A percentile compares a stretch with the other conserved stretches of the same genome.
These are phyloP conservation scores for Macrotrachela quadricornifera DNA, from an alignment of 1,140 invertebrate genomes.

Conservation along the genomic window DNA sequence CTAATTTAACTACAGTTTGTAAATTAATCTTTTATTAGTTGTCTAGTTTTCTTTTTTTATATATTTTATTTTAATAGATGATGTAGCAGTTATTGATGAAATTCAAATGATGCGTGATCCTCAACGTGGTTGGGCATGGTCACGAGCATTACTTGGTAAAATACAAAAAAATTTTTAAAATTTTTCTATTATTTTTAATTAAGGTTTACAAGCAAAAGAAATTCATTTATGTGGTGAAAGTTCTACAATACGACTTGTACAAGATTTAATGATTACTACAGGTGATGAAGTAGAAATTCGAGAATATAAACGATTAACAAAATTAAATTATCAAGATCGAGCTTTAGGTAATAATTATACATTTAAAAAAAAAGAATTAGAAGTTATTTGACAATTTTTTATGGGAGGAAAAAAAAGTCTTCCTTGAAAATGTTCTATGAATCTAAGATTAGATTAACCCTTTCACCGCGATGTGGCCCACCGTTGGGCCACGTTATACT, in stretches of 20 bases:
- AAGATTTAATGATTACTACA: conserved; percentile 56
- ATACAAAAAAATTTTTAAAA: too few relatives aligned
- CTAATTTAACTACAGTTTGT: conserved; percentile 31
- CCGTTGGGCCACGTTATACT: too few relatives aligned
- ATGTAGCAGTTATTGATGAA: conserved; percentile 94
- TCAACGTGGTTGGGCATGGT: conserved; percentile 90
- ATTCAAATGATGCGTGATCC: conserved; percentile 83
- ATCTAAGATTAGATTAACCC: too few relatives aligned
- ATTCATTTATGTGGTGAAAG: conserved; percentile 90
- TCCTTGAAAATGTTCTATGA: too few relatives aligned
- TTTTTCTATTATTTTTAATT: too few relatives aligned
- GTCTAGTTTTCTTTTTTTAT: too few relatives aligned
- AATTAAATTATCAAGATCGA: conserved; percentile 51
- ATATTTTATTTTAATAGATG: conserved; percentile 31
- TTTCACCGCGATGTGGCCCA: too few relatives aligned
- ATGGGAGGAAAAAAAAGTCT: too few relatives aligned
- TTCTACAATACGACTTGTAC: conserved; percentile 58
- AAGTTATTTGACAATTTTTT: too few relatives aligned
- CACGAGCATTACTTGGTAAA: conserved; percentile 55
- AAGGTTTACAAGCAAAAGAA: conserved; percentile 49
- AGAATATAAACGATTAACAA: conserved; percentile 68
- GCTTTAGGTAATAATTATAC: conserved; percentile 42
- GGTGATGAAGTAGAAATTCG: conserved; percentile 73
- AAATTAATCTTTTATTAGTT: too few relatives aligned
- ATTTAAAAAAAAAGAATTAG: too few relatives aligned